Base-by-base conservation (phyloP, 2,797 vertebrate species). In the Sternotherus odoratus region DNA sequence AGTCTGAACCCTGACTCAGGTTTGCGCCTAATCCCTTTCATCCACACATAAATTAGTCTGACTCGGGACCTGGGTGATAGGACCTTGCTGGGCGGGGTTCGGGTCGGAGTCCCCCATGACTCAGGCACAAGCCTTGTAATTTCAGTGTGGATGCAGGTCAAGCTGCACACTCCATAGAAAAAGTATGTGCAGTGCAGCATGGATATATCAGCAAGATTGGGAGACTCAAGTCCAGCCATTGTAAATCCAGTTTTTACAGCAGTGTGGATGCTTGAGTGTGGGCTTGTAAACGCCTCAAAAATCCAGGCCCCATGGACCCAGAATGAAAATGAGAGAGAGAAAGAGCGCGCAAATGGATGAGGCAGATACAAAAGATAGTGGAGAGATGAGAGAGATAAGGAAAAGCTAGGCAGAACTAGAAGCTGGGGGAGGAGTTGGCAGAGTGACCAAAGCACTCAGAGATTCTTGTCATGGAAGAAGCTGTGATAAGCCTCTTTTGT, bases 361-460 rank as follows among this genome's bases (percentile, higher is more conserved):
- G 63, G 33, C 39, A 51, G 33, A 10, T 50, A 50, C 49, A 0
- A 0, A 0, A 0, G 60, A 5, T 13, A 30, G 15, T n/a, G 63
- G 12, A 84, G 19, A 26, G 24, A 8, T 83, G 28, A 83, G 46
- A 77, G 46, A n/a, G 72, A 72, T 23, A 72, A 24, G 36, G 21
- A 72, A 43, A 19, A 72, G 72, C 30, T 8, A 69, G 46, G 24
- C 16, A 23, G 24, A 79, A 48, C 13, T 19, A 17, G 26, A 50
- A 69, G 33, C 28, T 0, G 1, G 39, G 39, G 51, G 4, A 77
- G 54, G 54, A 57, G 30, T 9, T 30, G 3, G 74, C 63, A 56
- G 69, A 11, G 13, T 69, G 54, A 82, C 54, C 46, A 72, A 63
- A 66, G 63, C n/a, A 33, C 36, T 49, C 46, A 48, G 33, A 24